phyloP scores from a whole-genome alignment of 2,888 invertebrate genomes.

The Eupithecia exiguata region DNA sequence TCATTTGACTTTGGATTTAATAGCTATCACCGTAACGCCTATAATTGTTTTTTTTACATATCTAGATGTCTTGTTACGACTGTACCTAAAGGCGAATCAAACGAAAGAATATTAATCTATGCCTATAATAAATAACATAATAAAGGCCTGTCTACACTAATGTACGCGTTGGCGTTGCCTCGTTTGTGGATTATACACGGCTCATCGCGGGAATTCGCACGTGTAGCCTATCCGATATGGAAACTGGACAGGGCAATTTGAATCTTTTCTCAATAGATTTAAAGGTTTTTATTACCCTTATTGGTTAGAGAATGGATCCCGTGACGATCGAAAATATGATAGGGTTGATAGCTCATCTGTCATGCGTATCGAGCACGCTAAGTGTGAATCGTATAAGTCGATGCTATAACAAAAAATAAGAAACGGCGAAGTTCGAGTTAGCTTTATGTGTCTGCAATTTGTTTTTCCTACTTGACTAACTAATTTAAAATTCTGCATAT shows the following conservation, averaged over 20 bases:
- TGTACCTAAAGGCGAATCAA: neutral
- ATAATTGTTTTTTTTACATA: too few species aligned
- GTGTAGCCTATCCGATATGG: conserved; percentile 19
- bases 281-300: neutral
- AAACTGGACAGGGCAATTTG: neutral
- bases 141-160: conserved; percentile 57
- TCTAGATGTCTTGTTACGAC: neutral
- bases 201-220: conserved; percentile 57
- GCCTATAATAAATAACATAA: conserved; percentile 42
- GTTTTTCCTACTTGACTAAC: neutral
- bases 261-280: neutral
- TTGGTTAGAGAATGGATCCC: neutral
- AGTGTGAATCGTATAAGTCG: neutral
- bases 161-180: conserved; percentile 60
- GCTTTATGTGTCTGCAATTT: neutral
- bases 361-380: neutral
- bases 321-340: conserved; percentile 10
- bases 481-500: neutral
- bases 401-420: neutral
- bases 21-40: too few species aligned
- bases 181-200: conserved; percentile 60
- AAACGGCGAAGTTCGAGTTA: neutral
- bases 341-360: conserved; percentile 4
- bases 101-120: conserved; percentile 6
- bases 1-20: too few species aligned